Conservation (phyloP, 2,888 invertebrate species). For the Coleophora flavipennella region DNA sequence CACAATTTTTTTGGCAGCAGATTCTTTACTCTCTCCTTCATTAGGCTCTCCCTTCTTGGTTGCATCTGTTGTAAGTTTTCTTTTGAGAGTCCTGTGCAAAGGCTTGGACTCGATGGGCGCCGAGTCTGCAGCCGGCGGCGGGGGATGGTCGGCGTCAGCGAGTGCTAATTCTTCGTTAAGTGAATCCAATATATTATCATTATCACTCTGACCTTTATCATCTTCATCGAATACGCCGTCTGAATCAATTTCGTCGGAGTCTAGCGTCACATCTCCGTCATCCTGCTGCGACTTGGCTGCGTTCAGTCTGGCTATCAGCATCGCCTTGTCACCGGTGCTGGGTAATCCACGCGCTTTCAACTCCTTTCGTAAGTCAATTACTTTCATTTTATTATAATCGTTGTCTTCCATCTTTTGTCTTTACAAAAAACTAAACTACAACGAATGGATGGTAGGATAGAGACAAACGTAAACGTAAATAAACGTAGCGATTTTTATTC, state of each 20-base stretch:
- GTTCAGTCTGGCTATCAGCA: constrained; percentile 83
- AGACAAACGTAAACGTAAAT: too few relatives aligned
- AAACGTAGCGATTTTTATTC: too few relatives aligned
- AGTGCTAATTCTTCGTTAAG: constrained; percentile 55
- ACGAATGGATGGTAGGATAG: too few relatives aligned
- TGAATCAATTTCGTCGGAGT: constrained; percentile 68
- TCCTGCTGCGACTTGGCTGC: constrained; percentile 63
- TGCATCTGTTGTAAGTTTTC: constrained; percentile 40
- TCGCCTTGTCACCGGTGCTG: constrained; percentile 85
- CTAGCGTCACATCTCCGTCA: constrained; percentile 47
- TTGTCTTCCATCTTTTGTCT: constrained; percentile 2
- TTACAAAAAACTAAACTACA: too few relatives aligned
- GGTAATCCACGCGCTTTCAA: constrained; percentile 83
- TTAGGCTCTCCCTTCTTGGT: constrained; percentile 26
- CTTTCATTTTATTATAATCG: constrained; percentile 74
- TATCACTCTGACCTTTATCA: constrained; percentile 58
- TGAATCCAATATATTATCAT: constrained; percentile 52
- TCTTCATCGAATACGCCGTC: constrained; percentile 71
- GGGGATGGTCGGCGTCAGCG: constrained; percentile 33
- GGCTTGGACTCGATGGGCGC: neutral
- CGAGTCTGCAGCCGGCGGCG: constrained; percentile 4
- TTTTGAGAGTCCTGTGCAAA: constrained; percentile 36
- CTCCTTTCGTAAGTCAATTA: constrained; percentile 87
- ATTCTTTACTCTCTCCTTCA: constrained; percentile 45
- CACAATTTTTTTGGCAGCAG: constrained; percentile 74